phyloP scores from a whole-genome alignment of 2,888 invertebrate species.

The Xylota segnis region DNA sequence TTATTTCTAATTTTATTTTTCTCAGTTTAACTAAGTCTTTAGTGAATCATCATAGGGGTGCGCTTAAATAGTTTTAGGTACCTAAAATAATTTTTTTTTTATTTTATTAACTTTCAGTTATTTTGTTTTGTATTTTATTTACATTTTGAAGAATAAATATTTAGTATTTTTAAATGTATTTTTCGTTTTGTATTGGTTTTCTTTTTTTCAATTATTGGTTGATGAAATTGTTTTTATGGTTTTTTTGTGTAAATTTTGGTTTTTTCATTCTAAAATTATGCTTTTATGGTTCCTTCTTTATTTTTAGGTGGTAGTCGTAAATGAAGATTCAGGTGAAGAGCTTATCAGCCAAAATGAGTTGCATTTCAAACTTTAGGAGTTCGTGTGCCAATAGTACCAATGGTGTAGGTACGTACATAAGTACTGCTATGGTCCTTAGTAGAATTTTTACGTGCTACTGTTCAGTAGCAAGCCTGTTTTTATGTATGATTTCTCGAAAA shows the following conservation, averaged over 20 bases:
- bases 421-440: no score
- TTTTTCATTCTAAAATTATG: constrained; percentile 66
- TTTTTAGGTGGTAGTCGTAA: constrained; percentile 4
- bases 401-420: no score
- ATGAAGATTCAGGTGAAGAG: background rate
- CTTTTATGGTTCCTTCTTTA: constrained; percentile 18
- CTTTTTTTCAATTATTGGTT: constrained; percentile 52
- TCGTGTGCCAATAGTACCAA: no score
- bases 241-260: constrained; percentile 78
- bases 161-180: constrained; percentile 28
- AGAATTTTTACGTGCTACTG: no score
- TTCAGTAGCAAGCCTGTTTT: no score
- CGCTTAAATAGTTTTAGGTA: constrained; percentile 68
- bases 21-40: constrained; percentile 66
- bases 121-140: constrained; percentile 50
- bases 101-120: constrained; percentile 44
- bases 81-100: constrained; percentile 42
- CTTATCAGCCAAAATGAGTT: no score
- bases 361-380: no score
- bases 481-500: no score
- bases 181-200: constrained; percentile 31
- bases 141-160: constrained; percentile 58
- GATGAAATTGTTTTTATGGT: constrained; percentile 74
- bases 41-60: constrained; percentile 69
- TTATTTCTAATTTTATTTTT: constrained; percentile 30